A percentile compares a stretch with the other conserved stretches of the same genome.
Conservation (phyloP, 2,113 vertebrate species). For the Kryptolebias marmoratus region DNA sequence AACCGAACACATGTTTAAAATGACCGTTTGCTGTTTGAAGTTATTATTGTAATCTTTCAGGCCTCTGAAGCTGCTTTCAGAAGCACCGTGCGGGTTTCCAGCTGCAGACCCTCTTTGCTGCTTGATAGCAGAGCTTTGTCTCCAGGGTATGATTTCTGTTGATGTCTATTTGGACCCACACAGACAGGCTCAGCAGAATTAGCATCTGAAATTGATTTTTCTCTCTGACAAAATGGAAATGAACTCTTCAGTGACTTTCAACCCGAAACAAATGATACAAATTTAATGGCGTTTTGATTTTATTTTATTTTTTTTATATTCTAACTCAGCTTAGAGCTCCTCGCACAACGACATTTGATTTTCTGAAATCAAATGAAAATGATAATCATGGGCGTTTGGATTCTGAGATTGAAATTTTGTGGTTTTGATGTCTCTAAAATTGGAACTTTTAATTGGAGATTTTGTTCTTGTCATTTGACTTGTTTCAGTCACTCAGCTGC, state of each 20-base stretch:
- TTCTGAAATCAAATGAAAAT: background rate
- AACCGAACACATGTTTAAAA: background rate
- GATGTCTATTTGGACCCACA: slow-evolving; percentile 59
- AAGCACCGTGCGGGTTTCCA: slow-evolving; percentile 9
- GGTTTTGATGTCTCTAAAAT: background rate
- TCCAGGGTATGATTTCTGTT: slow-evolving; percentile 57
- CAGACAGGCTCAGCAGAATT: slow-evolving; percentile 59
- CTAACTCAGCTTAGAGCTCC: slow-evolving; percentile 17
- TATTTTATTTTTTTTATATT: slow-evolving; percentile 31
- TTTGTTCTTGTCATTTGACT: background rate
- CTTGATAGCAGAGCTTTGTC: slow-evolving; percentile 55
- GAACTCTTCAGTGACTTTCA: slow-evolving; percentile 55
- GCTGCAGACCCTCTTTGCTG: slow-evolving; percentile 30
- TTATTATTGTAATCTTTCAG: background rate
- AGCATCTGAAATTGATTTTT: slow-evolving; percentile 65
- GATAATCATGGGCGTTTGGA: background rate
- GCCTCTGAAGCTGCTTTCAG: background rate
- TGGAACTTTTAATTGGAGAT: background rate
- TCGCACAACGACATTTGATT: slow-evolving; percentile 8
- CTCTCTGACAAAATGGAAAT: slow-evolving; percentile 57
- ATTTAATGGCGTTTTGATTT: slow-evolving; percentile 38
- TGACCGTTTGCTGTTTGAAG: background rate
- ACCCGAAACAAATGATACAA: slow-evolving; percentile 49
- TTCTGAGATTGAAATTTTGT: background rate
- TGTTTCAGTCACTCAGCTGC: no score